These are phyloP conservation scores for Coelopa pilipes DNA, from an alignment of 2,888 invertebrate genomes.

Conservation along the genomic window DNA sequence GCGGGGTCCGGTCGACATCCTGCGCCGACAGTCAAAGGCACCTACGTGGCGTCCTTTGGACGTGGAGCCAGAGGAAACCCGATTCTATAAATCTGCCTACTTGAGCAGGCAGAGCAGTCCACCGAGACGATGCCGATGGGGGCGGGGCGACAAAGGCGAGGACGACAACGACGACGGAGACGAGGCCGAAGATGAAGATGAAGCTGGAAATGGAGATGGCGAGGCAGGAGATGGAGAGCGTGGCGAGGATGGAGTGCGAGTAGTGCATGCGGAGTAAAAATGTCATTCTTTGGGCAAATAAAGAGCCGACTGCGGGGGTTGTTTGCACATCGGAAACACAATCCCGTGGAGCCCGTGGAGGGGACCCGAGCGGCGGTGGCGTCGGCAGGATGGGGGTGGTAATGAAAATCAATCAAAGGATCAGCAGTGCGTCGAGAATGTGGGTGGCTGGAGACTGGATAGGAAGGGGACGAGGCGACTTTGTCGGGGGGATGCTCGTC, in stretches of 20 bases:
- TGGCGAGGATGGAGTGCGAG: too few relatives aligned
- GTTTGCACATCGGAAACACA: constrained; percentile 18
- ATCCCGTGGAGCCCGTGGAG: background rate
- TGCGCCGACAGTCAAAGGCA: constrained; percentile 18
- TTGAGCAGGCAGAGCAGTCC: background rate
- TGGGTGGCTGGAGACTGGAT: background rate
- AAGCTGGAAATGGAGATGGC: background rate
- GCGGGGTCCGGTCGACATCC: background rate
- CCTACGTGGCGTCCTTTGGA: constrained; percentile 18
- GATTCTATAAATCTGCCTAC: constrained; percentile 21
- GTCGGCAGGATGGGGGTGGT: background rate
- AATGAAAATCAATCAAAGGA: constrained; percentile 35
- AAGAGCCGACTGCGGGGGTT: constrained; percentile 5
- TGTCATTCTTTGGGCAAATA: constrained; percentile 23
- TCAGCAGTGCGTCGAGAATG: constrained; percentile 19
- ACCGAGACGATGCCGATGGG: background rate
- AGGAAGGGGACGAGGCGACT: background rate
- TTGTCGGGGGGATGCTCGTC: background rate
- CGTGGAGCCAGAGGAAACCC: background rate
- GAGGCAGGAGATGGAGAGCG: background rate
- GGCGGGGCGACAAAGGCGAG: background rate
- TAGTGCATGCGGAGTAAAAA: constrained; percentile 1
- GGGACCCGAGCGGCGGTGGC: background rate
- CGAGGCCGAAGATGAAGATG: background rate
- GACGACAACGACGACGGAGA: background rate